Conservation (phyloP, 1,140 invertebrate genomes). For the Papilio glaucus region DNA sequence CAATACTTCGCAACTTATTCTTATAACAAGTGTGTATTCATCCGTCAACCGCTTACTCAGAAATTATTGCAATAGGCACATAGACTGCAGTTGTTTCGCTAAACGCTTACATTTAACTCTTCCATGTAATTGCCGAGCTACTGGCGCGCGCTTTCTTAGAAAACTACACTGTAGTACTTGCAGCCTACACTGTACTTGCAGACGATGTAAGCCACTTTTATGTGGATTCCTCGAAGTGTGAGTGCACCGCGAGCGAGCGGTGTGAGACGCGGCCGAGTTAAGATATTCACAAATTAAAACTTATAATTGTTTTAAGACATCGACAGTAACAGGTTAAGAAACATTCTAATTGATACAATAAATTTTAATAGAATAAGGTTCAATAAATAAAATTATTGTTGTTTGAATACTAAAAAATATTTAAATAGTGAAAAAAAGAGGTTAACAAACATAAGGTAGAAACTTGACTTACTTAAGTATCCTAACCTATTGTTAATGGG, state of each 20-base stretch:
- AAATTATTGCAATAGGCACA: not conserved
- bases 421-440: too few relatives aligned
- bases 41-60: conserved; percentile 12
- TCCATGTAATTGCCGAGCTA: conserved; percentile 31
- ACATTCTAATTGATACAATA: too few relatives aligned
- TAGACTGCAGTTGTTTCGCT: not conserved
- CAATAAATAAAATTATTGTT: too few relatives aligned
- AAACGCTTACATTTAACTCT: conserved; percentile 22
- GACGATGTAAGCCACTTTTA: conserved; percentile 11
- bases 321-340: too few relatives aligned
- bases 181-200: not conserved
- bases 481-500: too few relatives aligned
- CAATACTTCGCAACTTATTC: not conserved
- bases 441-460: too few relatives aligned
- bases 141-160: conserved; percentile 22
- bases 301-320: too few relatives aligned
- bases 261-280: not conserved
- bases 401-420: too few relatives aligned
- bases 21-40: not conserved
- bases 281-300: not conserved
- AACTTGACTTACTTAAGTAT: too few relatives aligned
- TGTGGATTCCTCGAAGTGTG: conserved; percentile 13
- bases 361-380: too few relatives aligned
- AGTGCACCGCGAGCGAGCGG: not conserved
- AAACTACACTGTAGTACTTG: not conserved